Base-by-base conservation (phyloP, 92 coral and sea anemone species). In the Phenganax marumi region DNA sequence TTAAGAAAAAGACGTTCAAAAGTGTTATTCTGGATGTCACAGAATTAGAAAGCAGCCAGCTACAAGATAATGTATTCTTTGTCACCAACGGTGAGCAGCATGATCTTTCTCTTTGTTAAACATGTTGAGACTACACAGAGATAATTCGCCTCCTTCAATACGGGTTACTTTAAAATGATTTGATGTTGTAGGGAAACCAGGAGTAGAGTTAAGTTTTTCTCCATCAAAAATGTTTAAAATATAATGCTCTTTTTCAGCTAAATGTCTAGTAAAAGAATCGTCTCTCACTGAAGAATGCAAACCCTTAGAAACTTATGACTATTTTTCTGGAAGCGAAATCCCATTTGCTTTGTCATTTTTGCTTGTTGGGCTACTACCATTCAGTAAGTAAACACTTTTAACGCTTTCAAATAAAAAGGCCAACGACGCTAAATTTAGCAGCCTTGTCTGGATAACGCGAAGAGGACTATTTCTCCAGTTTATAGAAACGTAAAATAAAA, bases 21-120 rank as follows among this genome's bases (percentile, higher is more conserved):
- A 72, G 60, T 62, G 68, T 78, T 26, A 61, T 78, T 26, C 46
- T 49, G 18, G 50, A 3, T 16, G 65, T 52, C 16, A 61, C 72
- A 46, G 22, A 61, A 18, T 48, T 78, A 33, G 47, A 12, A 43
- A 48, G 14, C 10, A 23, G 63, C 10, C 73, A 78, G 18, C 60
- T 78, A n/a, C 83, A 78, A 50, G 58, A 78, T 78, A 25, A 78
- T 49, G 73, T 78, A 10, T 78, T 78, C 47, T 62, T 78, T 39
- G 73, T 63, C 48, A 78, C 83, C 0, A 50, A 63, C 11, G 83
- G 83, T 78, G 21, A 78, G 47, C 24, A n/a, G 24, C 2, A 0
- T 65, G 3, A 65, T 33, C 3, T 33, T 33, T 33, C 43, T 33
- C 26, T 65, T 56, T 56, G 17, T 56, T 19, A 56, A 19, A 19